Conservation (phyloP, 2,797 vertebrate species). For the Mycteria americana region DNA sequence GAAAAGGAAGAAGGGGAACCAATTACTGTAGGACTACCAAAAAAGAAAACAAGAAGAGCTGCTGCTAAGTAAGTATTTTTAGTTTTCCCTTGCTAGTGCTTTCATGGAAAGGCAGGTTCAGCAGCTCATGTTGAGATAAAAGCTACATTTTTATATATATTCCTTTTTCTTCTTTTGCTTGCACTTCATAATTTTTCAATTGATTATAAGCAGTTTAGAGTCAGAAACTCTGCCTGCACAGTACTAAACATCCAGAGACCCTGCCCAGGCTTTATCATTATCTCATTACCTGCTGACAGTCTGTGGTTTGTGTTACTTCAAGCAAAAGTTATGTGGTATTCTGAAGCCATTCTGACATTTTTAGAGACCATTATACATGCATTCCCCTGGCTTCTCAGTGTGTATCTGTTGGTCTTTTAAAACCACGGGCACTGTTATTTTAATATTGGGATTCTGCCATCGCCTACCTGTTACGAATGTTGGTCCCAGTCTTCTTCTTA, state of each 20-base stretch:
- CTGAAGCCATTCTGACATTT: neutral
- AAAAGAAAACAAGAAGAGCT: conserved; percentile 79
- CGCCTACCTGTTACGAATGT: neutral
- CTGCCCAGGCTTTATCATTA: neutral
- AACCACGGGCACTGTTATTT: neutral
- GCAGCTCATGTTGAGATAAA: neutral
- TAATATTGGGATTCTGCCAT: neutral
- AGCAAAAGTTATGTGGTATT: neutral
- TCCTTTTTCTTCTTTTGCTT: neutral
- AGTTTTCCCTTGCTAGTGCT: neutral
- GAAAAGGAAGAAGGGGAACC: conserved; percentile 32
- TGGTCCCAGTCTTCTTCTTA: neutral
- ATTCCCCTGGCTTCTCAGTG: neutral
- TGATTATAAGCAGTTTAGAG: neutral
- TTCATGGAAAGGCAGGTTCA: neutral
- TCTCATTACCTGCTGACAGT: neutral
- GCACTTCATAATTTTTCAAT: neutral
- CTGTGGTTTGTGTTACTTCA: neutral
- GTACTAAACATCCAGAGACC: neutral
- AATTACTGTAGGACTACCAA: conserved; percentile 29
- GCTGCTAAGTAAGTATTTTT: conserved; percentile 78
- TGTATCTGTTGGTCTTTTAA: neutral
- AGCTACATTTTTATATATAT: neutral
- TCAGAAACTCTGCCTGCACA: neutral
- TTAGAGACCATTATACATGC: neutral